A percentile compares a stretch with the other conserved stretches of the same genome.
Conservation (phyloP, 53 echinoderm and acorn worm species). For the Antedon mediterranea region DNA sequence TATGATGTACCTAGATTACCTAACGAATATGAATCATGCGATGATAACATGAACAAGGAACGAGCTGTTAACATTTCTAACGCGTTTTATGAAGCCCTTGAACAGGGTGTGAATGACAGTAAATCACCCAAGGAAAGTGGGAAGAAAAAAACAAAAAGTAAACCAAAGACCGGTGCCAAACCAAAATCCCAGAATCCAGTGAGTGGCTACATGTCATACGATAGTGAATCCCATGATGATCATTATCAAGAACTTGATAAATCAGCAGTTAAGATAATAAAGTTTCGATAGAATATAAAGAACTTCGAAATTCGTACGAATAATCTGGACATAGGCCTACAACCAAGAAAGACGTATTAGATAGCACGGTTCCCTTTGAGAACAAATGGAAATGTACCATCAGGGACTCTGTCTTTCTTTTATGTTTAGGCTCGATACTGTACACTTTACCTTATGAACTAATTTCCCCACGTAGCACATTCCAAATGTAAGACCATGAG, state of each 20-base stretch:
- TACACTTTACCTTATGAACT: too few species aligned
- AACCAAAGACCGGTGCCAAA: neutral
- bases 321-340: too few species aligned
- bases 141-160: neutral
- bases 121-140: neutral
- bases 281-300: neutral
- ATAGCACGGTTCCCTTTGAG: too few species aligned
- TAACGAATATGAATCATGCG: neutral
- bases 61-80: neutral
- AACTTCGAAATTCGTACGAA: too few species aligned
- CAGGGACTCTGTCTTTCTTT: too few species aligned
- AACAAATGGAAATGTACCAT: too few species aligned
- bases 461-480: too few species aligned
- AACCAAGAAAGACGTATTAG: too few species aligned
- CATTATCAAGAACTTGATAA: neutral
- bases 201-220: neutral
- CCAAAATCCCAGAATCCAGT: neutral
- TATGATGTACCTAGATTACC: neutral
- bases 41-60: neutral
- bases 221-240: neutral
- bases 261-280: neutral
- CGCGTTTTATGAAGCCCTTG: neutral
- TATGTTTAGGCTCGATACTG: too few species aligned
- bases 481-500: too few species aligned
- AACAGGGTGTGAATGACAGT: neutral